Evolutionary conservation across 2,797 vertebrate genomes (phyloP).

Genomic region (Acipenser ruthenus): DNA sequence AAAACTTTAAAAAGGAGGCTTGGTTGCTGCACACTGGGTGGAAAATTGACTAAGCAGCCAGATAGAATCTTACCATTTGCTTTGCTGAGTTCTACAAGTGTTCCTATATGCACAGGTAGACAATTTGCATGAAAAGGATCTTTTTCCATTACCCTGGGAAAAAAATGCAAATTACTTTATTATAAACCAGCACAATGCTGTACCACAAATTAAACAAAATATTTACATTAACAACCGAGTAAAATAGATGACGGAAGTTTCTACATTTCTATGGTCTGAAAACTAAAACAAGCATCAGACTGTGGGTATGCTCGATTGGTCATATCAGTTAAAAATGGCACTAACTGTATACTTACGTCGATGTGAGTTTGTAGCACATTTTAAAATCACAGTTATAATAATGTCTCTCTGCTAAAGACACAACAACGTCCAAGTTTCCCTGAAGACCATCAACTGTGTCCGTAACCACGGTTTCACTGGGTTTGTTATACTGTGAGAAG

Average conservation of each 20-base stretch:
- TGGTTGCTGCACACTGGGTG: no score
- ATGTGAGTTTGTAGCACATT: constrained; percentile 98
- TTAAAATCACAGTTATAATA: constrained; percentile 99
- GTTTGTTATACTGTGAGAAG: constrained; percentile 71
- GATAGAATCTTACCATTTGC: constrained; percentile 76
- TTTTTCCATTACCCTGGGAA: constrained; percentile 91
- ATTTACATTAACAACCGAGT: no score
- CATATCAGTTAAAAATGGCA: background rate
- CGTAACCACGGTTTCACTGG: constrained; percentile 88
- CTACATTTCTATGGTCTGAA: no score
- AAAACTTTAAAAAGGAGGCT: no score
- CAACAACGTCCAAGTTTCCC: constrained; percentile 92
- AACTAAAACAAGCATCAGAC: no score
- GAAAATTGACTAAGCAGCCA: no score
- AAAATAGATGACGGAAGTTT: no score
- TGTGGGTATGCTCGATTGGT: no score
- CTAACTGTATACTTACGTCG: constrained; percentile 68
- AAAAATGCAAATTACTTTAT: no score
- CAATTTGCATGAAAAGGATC: constrained; percentile 97
- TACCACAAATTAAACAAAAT: no score
- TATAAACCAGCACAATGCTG: no score
- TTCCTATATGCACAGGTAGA: constrained; percentile 97
- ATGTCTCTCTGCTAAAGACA: constrained; percentile 94
- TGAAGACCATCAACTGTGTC: constrained; percentile 87
- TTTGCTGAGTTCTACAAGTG: constrained; percentile 94